Conservation (phyloP, 2,888 invertebrate genomes). For the Crocallis elinguaria region DNA sequence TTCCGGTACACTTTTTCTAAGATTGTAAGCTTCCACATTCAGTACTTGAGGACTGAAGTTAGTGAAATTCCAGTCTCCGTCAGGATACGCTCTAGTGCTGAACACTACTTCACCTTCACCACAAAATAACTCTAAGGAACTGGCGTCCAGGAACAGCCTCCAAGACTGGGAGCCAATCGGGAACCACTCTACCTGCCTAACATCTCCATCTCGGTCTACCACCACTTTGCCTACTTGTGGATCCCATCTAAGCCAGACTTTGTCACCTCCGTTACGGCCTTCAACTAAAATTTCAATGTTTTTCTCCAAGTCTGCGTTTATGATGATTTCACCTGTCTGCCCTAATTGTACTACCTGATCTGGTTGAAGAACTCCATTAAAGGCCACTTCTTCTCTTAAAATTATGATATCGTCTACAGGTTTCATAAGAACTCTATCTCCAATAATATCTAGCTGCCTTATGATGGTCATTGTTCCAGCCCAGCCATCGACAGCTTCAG, state of each 20-base stretch:
- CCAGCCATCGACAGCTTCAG: slow-evolving; percentile 75
- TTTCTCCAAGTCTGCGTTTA: slow-evolving; percentile 54
- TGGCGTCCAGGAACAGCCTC: slow-evolving; percentile 73
- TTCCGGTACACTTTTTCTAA: slow-evolving; percentile 64
- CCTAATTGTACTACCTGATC: slow-evolving; percentile 50
- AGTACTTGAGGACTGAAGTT: slow-evolving; percentile 62
- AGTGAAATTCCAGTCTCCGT: slow-evolving; percentile 66
- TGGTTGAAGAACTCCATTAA: slow-evolving; percentile 46
- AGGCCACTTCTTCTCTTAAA: slow-evolving; percentile 52
- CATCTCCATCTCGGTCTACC: slow-evolving; percentile 64
- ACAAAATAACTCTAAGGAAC: slow-evolving; percentile 75
- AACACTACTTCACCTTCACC: slow-evolving; percentile 78
- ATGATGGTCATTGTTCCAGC: slow-evolving; percentile 72
- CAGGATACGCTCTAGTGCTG: slow-evolving; percentile 69
- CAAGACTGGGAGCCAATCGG: slow-evolving; percentile 55
- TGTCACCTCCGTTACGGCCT: slow-evolving; percentile 62
- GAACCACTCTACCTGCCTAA: slow-evolving; percentile 71
- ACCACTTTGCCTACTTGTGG: slow-evolving; percentile 57
- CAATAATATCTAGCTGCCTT: slow-evolving; percentile 63
- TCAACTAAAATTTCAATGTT: slow-evolving; percentile 59
- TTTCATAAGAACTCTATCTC: slow-evolving; percentile 63
- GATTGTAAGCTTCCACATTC: slow-evolving; percentile 57
- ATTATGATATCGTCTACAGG: slow-evolving; percentile 60
- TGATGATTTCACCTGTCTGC: slow-evolving; percentile 64
- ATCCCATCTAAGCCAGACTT: slow-evolving; percentile 60